Conservation (phyloP, 2,888 invertebrate genomes). For the Chymomyza fuscimana region DNA sequence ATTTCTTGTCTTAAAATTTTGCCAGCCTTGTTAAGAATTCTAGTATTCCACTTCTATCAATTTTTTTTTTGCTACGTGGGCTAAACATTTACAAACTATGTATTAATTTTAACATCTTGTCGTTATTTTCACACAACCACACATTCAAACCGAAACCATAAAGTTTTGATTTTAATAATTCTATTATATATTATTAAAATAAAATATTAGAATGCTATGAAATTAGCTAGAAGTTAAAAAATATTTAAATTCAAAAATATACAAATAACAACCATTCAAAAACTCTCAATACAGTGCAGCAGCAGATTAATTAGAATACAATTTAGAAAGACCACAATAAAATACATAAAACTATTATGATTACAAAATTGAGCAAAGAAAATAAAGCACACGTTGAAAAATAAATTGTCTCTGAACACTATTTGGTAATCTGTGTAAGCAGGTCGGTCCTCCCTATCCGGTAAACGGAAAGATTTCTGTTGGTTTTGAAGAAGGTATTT, state of each 20-base stretch:
- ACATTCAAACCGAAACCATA: too few species aligned
- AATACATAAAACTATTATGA: slow-evolving; percentile 22
- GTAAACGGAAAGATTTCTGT: too few species aligned
- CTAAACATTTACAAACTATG: too few species aligned
- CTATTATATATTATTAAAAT: not conserved
- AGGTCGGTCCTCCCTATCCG: too few species aligned
- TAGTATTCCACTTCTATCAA: not conserved
- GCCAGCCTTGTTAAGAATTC: slow-evolving; percentile 30
- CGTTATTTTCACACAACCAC: slow-evolving; percentile 1
- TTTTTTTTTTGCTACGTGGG: not conserved
- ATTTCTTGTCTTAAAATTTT: slow-evolving; percentile 36
- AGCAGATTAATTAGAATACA: slow-evolving; percentile 36
- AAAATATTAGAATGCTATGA: not conserved
- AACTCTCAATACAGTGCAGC: slow-evolving; percentile 8
- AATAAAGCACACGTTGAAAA: slow-evolving; percentile 79
- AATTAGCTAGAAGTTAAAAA: not conserved
- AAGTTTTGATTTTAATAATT: too few species aligned
- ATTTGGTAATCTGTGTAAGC: not conserved
- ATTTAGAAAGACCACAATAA: slow-evolving; percentile 19
- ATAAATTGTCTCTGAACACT: slow-evolving; percentile 32
- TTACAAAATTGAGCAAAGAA: slow-evolving; percentile 58
- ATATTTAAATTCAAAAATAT: slow-evolving; percentile 4
- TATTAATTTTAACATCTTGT: slow-evolving; percentile 1
- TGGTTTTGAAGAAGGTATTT: too few species aligned
- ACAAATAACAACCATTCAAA: slow-evolving; percentile 19